Evolutionary conservation across 1,140 invertebrate species (phyloP).

Genomic region (Sesamia nonagrioides): DNA sequence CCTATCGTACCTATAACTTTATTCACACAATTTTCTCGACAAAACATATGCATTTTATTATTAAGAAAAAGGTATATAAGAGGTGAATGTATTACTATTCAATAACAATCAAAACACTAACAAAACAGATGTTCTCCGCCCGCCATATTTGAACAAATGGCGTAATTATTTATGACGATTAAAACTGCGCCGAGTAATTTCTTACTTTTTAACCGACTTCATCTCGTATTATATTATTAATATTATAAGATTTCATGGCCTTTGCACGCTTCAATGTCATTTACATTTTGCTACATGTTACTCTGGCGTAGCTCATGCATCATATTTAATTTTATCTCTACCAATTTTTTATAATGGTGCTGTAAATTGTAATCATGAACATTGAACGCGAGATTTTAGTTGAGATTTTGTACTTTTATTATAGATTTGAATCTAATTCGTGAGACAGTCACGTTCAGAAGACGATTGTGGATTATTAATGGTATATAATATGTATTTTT

Average conservation of each 20-base stretch:
- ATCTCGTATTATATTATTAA: conserved; percentile 5
- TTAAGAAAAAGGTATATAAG: conserved; percentile 1
- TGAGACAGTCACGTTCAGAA: no score
- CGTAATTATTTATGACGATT: conserved; percentile 26
- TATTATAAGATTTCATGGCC: conserved; percentile 6
- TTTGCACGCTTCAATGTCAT: conserved; percentile 1
- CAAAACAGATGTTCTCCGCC: conserved; percentile 8
- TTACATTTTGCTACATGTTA: background rate
- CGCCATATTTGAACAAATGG: conserved; percentile 23
- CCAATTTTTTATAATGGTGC: no score
- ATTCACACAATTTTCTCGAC: background rate
- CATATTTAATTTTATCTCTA: no score
- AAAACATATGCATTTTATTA: background rate
- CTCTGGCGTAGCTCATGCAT: background rate
- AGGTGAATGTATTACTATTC: conserved; percentile 30
- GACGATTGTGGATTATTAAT: no score
- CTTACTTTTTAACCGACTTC: no score
- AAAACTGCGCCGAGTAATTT: conserved; percentile 23
- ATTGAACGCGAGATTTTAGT: no score
- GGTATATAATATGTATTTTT: no score
- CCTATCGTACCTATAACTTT: no score
- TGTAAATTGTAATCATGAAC: no score
- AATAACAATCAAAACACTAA: conserved; percentile 29
- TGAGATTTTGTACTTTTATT: no score
- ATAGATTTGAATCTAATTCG: no score